Percentiles rank a stretch among this genome's conserved stretches.
phyloP scores from a whole-genome alignment of 1,140 invertebrate species.

The Callitettix versicolor region DNA sequence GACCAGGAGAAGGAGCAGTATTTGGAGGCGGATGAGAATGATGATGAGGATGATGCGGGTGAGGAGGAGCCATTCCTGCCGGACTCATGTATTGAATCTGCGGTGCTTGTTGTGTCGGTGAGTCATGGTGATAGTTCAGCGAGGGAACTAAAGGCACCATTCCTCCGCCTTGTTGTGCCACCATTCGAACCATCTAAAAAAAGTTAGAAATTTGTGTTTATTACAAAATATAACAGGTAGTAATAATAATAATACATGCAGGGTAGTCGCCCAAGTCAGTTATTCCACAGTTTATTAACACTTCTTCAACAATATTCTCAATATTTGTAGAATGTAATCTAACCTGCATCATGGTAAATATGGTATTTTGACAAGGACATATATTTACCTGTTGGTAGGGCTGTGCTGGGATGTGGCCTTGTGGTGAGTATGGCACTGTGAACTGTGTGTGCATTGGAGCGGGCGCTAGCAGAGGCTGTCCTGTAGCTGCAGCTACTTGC shows the following conservation, averaged over 20 bases:
- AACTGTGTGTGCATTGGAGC: conserved; percentile 38
- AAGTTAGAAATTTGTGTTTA: too few species aligned
- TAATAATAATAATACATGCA: too few species aligned
- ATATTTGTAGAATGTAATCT: too few species aligned
- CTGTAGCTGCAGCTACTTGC: conserved; percentile 64
- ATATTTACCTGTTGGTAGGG: conserved; percentile 29
- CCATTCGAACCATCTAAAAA: conserved; percentile 26
- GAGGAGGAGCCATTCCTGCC: conserved; percentile 26
- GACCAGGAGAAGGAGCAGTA: conserved; percentile 28
- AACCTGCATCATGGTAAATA: too few species aligned
- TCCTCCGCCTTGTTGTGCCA: conserved; percentile 25
- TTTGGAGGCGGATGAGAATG: conserved; percentile 47
- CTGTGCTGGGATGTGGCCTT: conserved; percentile 34
- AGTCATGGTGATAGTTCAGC: conserved; percentile 42
- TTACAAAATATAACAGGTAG: too few species aligned
- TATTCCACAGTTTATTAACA: too few species aligned
- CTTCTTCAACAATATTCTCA: too few species aligned
- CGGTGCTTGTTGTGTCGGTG: conserved; percentile 31
- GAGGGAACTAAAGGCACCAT: conserved; percentile 28
- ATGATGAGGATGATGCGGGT: conserved; percentile 45
- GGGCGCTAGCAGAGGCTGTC: conserved; percentile 68
- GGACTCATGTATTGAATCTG: conserved; percentile 48
- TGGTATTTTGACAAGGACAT: too few species aligned
- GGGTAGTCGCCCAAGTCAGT: too few species aligned
- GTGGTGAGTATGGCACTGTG: conserved; percentile 27